phyloP scores from a whole-genome alignment of 2,888 invertebrate genomes.

The Chrysotoxum bicinctum region DNA sequence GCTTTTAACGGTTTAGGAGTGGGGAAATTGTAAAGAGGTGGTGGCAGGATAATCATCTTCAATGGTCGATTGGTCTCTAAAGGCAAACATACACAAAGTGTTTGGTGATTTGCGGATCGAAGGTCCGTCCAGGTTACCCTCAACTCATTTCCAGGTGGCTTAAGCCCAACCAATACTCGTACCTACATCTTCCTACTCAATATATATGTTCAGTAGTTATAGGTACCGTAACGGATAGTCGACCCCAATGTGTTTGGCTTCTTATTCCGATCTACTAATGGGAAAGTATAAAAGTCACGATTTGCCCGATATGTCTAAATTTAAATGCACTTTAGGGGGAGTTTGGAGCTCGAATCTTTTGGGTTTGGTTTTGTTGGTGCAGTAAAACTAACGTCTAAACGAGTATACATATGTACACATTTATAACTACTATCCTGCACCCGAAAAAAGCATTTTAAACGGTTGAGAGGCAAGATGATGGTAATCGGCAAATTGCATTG shows the following conservation, averaged over 20 bases:
- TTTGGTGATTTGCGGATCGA: slow-evolving; percentile 45
- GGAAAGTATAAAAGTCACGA: slow-evolving; percentile 65
- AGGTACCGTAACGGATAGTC: slow-evolving; percentile 13
- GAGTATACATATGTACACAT: not conserved
- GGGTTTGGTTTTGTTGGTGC: slow-evolving; percentile 1
- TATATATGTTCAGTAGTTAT: not conserved
- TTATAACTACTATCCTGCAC: not conserved
- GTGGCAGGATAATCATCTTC: slow-evolving; percentile 49
- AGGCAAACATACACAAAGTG: slow-evolving; percentile 38
- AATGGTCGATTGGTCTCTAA: slow-evolving; percentile 56
- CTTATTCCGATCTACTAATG: slow-evolving; percentile 54
- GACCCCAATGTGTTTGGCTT: slow-evolving; percentile 6
- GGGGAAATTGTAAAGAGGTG: not conserved
- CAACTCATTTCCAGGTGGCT: slow-evolving; percentile 40
- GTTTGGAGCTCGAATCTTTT: not conserved
- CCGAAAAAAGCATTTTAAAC: slow-evolving; percentile 15
- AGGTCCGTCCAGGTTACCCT: slow-evolving; percentile 40
- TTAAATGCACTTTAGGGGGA: slow-evolving; percentile 53
- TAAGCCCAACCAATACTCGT: not conserved
- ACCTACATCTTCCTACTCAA: not conserved
- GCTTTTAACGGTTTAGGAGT: slow-evolving; percentile 22
- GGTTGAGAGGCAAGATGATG: slow-evolving; percentile 25
- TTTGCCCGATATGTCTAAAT: slow-evolving; percentile 67
- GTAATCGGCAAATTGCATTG: slow-evolving; percentile 65
- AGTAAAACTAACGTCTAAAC: slow-evolving; percentile 3